Evolutionary conservation across 2,797 vertebrate species (phyloP).

Genomic region (Spinibarbus caldwelli): DNA sequence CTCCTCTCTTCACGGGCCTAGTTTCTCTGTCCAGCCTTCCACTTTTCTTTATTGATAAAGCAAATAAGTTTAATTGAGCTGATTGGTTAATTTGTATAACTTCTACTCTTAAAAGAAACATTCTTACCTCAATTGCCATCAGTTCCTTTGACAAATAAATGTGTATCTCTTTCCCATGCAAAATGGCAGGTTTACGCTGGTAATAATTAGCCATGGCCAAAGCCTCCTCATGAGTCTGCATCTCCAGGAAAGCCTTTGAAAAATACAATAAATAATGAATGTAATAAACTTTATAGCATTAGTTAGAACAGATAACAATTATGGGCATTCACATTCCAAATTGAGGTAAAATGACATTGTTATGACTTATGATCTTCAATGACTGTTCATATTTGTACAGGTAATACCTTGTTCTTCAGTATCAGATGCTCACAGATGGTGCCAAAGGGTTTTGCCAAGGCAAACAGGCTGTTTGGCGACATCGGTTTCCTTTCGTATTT

Average conservation of each 20-base stretch:
- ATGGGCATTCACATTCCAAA: background rate
- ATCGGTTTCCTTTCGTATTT: conserved; percentile 76
- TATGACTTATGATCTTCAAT: background rate
- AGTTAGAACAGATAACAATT: background rate
- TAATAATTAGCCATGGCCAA: conserved; percentile 90
- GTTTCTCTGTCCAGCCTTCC: conserved; percentile 30
- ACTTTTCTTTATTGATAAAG: conserved; percentile 65
- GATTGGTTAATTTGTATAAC: background rate
- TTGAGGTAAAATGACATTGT: background rate
- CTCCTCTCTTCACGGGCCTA: conserved; percentile 59
- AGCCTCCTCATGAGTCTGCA: conserved; percentile 89
- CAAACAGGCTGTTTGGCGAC: conserved; percentile 74
- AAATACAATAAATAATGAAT: background rate
- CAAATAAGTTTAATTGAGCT: background rate
- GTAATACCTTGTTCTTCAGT: conserved; percentile 79
- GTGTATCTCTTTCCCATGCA: conserved; percentile 86
- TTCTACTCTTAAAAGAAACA: background rate
- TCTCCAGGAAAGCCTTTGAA: conserved; percentile 91
- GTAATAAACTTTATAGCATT: background rate
- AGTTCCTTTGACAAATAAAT: conserved; percentile 93
- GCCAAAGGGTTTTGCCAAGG: conserved; percentile 75
- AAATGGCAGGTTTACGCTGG: conserved; percentile 82
- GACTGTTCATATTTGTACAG: background rate
- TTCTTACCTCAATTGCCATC: conserved; percentile 88
- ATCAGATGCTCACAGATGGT: conserved; percentile 73